A percentile compares a stretch with the other conserved stretches of the same genome.
Evolutionary conservation across 2,888 invertebrate species (phyloP).

Genomic region (Blastobasis adustella): DNA sequence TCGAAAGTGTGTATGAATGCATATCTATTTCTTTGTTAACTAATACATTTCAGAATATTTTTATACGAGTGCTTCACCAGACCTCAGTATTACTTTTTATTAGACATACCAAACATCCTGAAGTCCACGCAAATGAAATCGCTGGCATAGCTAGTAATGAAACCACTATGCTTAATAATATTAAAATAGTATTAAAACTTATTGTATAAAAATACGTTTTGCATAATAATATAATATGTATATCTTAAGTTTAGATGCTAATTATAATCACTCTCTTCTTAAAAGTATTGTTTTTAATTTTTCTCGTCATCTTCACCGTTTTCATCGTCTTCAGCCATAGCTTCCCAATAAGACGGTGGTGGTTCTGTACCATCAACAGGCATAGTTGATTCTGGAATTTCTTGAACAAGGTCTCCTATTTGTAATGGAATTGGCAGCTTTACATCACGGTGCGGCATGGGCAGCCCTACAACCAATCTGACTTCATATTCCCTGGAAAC

Average conservation of each 20-base stretch:
- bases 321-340: constrained; percentile 17
- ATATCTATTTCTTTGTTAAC: too few species aligned
- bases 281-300: not conserved
- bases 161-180: too few species aligned
- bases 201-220: not conserved
- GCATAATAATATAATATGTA: not conserved
- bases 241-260: not conserved
- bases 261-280: not conserved
- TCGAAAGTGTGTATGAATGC: too few species aligned
- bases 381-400: not conserved
- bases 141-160: too few species aligned
- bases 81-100: too few species aligned
- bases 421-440: constrained; percentile 26
- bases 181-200: not conserved
- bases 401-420: constrained; percentile 20
- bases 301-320: constrained; percentile 4
- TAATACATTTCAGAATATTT: too few species aligned
- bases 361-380: constrained; percentile 1
- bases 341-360: constrained; percentile 10
- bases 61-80: too few species aligned
- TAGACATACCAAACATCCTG: too few species aligned
- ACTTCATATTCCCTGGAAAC: constrained; percentile 25
- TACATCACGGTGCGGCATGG: constrained; percentile 27
- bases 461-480: constrained; percentile 21
- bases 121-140: too few species aligned